Percentiles rank a stretch among this genome's conserved stretches.
phyloP scores from a whole-genome alignment of 2,888 invertebrate genomes.

The Griposia aprilina region DNA sequence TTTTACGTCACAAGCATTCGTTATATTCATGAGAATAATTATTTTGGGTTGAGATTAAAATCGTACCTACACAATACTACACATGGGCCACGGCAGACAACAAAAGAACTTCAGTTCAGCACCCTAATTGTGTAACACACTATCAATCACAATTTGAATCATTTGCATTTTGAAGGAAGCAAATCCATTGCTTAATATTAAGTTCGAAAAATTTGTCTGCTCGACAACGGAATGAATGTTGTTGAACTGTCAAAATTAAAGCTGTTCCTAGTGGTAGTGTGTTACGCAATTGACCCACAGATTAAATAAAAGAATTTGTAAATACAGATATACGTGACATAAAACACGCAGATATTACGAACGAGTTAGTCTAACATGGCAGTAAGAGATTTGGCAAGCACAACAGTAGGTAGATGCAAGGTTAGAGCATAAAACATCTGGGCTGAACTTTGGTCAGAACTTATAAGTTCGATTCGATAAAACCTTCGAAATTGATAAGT shows the following conservation, averaged over 20 bases:
- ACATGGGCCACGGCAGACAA: neutral
- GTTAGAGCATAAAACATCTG: neutral
- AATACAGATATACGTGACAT: neutral
- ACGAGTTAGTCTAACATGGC: too few relatives aligned
- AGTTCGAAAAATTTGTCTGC: too few relatives aligned
- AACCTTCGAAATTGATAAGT: neutral
- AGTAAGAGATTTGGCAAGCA: neutral
- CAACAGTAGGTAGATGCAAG: neutral
- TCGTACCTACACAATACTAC: neutral
- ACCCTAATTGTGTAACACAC: too few relatives aligned
- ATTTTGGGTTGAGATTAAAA: neutral
- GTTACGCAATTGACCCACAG: neutral
- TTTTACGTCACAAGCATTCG: neutral
- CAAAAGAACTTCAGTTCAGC: constrained; percentile 2
- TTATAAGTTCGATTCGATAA: neutral
- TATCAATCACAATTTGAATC: too few relatives aligned
- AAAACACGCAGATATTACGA: neutral
- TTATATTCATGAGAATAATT: neutral
- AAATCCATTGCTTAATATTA: too few relatives aligned
- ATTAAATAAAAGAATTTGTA: neutral
- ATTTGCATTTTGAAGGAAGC: too few relatives aligned
- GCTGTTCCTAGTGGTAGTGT: too few relatives aligned
- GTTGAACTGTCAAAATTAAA: too few relatives aligned
- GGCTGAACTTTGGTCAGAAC: neutral
- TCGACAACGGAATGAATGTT: too few relatives aligned